Evolutionary conservation across 2,797 vertebrate species (phyloP).

Genomic region (Oreonectes daqikongensis): DNA sequence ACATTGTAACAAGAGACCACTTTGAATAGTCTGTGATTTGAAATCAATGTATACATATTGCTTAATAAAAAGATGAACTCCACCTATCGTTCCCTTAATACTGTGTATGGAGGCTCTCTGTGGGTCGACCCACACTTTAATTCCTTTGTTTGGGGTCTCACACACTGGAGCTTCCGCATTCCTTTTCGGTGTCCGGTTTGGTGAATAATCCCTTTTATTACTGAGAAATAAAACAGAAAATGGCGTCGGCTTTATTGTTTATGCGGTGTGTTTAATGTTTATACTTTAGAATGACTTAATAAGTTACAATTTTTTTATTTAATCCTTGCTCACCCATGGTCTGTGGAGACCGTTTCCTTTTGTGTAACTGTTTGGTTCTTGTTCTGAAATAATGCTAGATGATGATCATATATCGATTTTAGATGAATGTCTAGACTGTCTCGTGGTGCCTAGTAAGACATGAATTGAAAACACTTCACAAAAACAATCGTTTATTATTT

Average conservation of each 20-base stretch:
- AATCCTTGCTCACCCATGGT: constrained; percentile 62
- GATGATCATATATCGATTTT: constrained; percentile 79
- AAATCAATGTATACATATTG: not conserved
- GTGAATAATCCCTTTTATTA: not conserved
- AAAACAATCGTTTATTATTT: not conserved
- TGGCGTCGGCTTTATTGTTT: not conserved
- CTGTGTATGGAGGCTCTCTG: constrained; percentile 77
- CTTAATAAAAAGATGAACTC: constrained; percentile 37
- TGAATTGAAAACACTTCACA: not conserved
- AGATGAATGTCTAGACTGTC: constrained; percentile 85
- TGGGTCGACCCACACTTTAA: constrained; percentile 75
- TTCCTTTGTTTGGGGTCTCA: constrained; percentile 43
- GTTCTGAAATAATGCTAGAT: constrained; percentile 70
- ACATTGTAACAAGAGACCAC: not conserved
- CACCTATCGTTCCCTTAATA: constrained; percentile 78
- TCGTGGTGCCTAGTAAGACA: constrained; percentile 66
- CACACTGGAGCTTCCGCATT: constrained; percentile 33
- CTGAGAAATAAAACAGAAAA: not conserved
- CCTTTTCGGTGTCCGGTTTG: constrained; percentile 49
- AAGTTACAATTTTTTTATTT: not conserved
- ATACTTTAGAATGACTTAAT: not conserved
- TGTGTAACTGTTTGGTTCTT: constrained; percentile 77
- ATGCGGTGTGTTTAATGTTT: not conserved
- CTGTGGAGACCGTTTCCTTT: constrained; percentile 67
- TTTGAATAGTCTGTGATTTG: not conserved